Evolutionary conservation across 2,888 invertebrate species (phyloP).

Genomic region (Oscheius myriophilus): DNA sequence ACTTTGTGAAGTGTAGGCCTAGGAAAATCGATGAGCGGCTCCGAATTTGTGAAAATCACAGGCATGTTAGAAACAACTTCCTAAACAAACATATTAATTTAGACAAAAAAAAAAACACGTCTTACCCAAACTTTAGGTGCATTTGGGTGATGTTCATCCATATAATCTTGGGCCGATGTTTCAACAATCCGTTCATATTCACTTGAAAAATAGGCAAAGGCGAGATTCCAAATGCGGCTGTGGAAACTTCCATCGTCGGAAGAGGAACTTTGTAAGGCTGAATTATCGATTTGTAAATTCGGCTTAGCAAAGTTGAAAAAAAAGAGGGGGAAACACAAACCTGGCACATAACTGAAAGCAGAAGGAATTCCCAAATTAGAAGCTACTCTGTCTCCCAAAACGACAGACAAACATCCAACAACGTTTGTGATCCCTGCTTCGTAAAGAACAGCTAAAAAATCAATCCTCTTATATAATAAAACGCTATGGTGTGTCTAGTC

Average conservation of each 20-base stretch:
- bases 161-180: constrained; percentile 1
- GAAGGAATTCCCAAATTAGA: constrained; percentile 13
- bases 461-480: too few relatives aligned
- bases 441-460: constrained; percentile 17
- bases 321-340: background rate
- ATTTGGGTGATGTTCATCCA: constrained; percentile 12
- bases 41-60: constrained; percentile 22
- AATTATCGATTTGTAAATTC: too few relatives aligned
- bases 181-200: constrained; percentile 15
- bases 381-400: constrained; percentile 6
- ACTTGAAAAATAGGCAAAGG: constrained; percentile 6
- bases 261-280: constrained; percentile 5
- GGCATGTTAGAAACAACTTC: constrained; percentile 19
- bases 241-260: constrained; percentile 10
- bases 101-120: background rate
- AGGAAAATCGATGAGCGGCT: constrained; percentile 26
- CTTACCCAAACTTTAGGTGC: constrained; percentile 8
- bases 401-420: constrained; percentile 16
- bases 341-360: constrained; percentile 24
- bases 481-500: too few relatives aligned
- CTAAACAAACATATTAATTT: background rate
- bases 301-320: background rate
- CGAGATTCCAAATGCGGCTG: constrained; percentile 6
- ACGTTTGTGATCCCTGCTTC: constrained; percentile 23
- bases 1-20: constrained; percentile 23